phyloP scores from a whole-genome alignment of 2,888 invertebrate genomes.

The Coenonympha arcania region DNA sequence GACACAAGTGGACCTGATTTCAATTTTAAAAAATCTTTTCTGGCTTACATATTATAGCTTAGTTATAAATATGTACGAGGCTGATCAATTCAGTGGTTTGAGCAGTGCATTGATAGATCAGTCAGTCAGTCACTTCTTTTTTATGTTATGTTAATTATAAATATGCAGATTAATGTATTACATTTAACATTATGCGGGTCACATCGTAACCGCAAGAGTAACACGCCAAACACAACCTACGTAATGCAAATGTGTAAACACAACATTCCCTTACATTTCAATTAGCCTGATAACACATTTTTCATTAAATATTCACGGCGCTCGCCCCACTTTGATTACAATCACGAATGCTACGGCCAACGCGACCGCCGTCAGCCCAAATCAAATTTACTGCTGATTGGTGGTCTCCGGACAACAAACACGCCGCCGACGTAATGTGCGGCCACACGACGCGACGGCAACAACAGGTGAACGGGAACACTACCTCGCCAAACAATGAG shows the following conservation, averaged over 20 bases:
- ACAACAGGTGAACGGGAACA: slow-evolving; percentile 6
- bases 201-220: no score
- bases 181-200: no score
- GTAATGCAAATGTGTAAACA: no score
- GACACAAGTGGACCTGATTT: no score
- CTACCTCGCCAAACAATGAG: neutral
- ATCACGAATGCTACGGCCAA: slow-evolving; percentile 6
- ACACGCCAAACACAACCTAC: no score
- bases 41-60: no score
- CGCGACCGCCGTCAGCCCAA: slow-evolving; percentile 5
- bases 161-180: no score
- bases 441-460: neutral
- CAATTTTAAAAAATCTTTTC: no score
- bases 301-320: slow-evolving; percentile 9
- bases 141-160: no score
- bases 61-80: no score
- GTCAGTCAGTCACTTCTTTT: no score
- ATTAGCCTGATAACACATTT: slow-evolving; percentile 8
- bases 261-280: neutral
- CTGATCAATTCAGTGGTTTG: no score
- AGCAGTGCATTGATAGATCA: neutral
- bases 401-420: slow-evolving; percentile 11
- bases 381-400: slow-evolving; percentile 13
- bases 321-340: slow-evolving; percentile 9
- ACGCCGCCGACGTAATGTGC: slow-evolving; percentile 3